These are phyloP conservation scores for Campylomormyrus tamandua DNA, from an alignment of 2,113 vertebrate genomes.

Conservation along the genomic window DNA sequence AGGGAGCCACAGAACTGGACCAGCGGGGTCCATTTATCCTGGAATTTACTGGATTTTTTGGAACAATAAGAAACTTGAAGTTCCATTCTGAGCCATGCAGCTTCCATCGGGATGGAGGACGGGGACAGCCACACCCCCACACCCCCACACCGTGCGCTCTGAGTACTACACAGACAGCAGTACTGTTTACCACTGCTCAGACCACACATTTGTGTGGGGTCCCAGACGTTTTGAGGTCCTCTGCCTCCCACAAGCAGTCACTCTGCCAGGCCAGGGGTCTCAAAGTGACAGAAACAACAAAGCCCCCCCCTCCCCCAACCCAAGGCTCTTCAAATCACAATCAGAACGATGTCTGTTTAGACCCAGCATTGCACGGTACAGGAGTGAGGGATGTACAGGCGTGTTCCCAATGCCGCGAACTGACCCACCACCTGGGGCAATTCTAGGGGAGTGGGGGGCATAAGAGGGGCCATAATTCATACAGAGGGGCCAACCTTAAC, in stretches of 20 bases:
- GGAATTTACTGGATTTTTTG: neutral
- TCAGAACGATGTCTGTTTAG: constrained; percentile 19
- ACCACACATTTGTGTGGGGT: neutral
- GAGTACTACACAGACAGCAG: neutral
- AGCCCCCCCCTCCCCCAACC: neutral
- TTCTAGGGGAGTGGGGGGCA: neutral
- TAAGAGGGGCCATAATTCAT: neutral
- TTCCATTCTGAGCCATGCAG: neutral
- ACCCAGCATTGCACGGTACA: constrained; percentile 31
- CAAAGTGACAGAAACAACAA: neutral
- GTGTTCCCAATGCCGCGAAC: constrained; percentile 50
- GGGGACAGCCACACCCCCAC: neutral
- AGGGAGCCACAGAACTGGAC: neutral
- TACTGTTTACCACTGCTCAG: neutral
- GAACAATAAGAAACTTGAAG: neutral
- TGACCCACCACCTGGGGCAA: constrained; percentile 22
- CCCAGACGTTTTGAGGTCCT: neutral
- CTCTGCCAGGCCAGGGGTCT: neutral
- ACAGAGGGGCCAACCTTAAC: neutral
- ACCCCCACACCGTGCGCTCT: neutral
- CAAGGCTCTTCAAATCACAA: neutral
- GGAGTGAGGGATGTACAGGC: constrained; percentile 45
- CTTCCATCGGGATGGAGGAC: neutral
- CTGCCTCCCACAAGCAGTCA: neutral
- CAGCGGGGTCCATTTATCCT: neutral